Evolutionary conservation across 2,113 vertebrate genomes (phyloP), one percentile per base, ranked within the genome.

Genomic region (Naja naja): DNA sequence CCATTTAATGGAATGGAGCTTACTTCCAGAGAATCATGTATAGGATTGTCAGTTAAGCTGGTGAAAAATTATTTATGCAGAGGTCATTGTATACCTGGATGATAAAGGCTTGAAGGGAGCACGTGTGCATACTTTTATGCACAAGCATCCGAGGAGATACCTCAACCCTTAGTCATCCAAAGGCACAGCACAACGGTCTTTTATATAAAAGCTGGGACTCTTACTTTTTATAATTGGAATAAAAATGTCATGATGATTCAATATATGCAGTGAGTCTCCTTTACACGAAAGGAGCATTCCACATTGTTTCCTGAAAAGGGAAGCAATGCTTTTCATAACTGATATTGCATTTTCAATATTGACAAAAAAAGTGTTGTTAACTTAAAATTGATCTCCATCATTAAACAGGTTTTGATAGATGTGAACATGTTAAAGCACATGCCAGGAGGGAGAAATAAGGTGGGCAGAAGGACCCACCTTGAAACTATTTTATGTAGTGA

Each of bases 131-230:
- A 87, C 85, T 94, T 94, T 27, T 16, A 43, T 23, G 56, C n/a
- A 58, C n/a, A 87, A 90, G 45, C 54, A 85, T 93, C 89, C 89
- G 12, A 64, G 39, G 10, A 85, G 94, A 74, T 43, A n/a, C 90
- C 92, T 97, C 97, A 95, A 97, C 20, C 95, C 97, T 96, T 97
- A 96, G 93, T 95, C 96, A 93, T 95, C 96, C 96, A 95, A 86
- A 54, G 88, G 88, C 95, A 81, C 93, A 95, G 88, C 95, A 81
- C 93, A 95, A 93, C 94, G 95, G 89, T 96, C 93, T 95, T 97
- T 95, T 97, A 54, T 87, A 64, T 93, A 95, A 96, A 97, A 97
- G 95, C 98, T 97, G 97, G 97, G 97, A 97, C 95, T 97, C 97
- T 94, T 93, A 43, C 20, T 55, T n/a, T 86, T 93, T 22, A 55